phyloP scores from a whole-genome alignment of 2,113 vertebrate species.

The Amazona vittata region DNA sequence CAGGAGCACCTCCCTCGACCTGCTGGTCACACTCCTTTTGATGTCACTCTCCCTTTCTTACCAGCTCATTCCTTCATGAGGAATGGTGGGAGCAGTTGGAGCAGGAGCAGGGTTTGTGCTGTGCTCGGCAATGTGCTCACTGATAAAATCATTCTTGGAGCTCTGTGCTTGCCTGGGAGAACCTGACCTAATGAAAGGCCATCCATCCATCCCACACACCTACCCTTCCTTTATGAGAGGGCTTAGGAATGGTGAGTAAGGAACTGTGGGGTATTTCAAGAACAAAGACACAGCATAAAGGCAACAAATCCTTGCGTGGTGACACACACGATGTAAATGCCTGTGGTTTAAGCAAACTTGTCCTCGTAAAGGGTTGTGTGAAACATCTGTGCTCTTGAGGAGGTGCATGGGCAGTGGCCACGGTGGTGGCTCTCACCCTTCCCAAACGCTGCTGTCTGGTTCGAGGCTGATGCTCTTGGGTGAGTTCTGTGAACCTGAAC shows the following conservation, averaged over 20 bases:
- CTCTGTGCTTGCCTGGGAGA: neutral
- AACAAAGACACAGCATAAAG: neutral
- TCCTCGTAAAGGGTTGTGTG: fast-evolving
- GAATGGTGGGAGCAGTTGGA: neutral
- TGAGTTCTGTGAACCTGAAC: neutral
- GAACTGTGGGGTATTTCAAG: fast-evolving
- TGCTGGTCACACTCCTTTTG: no score
- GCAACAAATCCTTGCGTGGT: neutral
- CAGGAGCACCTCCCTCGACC: no score
- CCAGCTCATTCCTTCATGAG: neutral
- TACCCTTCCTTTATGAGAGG: fast-evolving
- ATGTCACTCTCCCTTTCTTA: neutral
- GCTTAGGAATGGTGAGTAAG: neutral
- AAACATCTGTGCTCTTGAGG: neutral
- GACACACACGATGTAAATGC: fast-evolving
- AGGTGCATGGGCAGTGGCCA: neutral
- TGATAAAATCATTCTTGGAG: fast-evolving
- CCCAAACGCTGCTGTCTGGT: neutral
- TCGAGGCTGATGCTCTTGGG: fast-evolving
- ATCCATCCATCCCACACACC: fast-evolving
- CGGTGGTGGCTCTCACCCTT: fast-evolving
- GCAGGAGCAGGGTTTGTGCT: fast-evolving
- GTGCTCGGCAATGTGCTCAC: fast-evolving
- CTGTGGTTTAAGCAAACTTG: neutral
- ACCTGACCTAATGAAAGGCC: fast-evolving